Evolutionary conservation across 2,797 vertebrate species (phyloP), one percentile per base, ranked within the genome.

Genomic region (Macroramphosus scolopax): DNA sequence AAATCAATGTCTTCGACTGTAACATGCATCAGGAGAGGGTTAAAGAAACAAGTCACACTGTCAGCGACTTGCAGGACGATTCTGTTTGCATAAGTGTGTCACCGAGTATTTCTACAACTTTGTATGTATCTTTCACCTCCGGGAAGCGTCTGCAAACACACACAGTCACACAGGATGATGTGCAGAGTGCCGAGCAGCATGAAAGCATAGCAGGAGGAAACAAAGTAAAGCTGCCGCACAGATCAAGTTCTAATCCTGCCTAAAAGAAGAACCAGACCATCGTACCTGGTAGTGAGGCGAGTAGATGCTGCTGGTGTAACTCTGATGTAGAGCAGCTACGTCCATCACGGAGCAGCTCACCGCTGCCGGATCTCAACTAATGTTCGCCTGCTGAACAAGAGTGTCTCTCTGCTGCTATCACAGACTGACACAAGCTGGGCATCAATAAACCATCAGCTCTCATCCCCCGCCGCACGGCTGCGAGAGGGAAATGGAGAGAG

Each of bases 291-390:
- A 89, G 69, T 57, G 81, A 54, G 87, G 74, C 8, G 76, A 78
- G 72, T 83, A 88, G 60, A 80, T 54, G 67, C 47, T 79, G 47
- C 51, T 63, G 61, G 87, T 77, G 82, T 80, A 89, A 63, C 80
- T 75, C 72, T 86, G 86, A 36, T 74, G 82, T 47, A 89, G 64
- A 33, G 82, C 77, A 51, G 82, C 79, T 50, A 89, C 13, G 64
- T 91, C 89, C 90, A 91, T 91, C 56, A 54, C 53, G 29, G 63
- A n/a, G n/a, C n/a, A n/a, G n/a, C n/a, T n/a, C n/a, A n/a, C n/a
- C n/a, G n/a, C n/a, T n/a, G n/a, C n/a, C n/a, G n/a, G n/a, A n/a
- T n/a, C n/a, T n/a, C n/a, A n/a, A n/a, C 48, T 45, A 12, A 3
- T 3, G 53, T 58, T 41, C 34, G 10, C 34, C 49, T 17, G 48